These are phyloP conservation scores for Lepidonotus clava DNA, from an alignment of 2,888 invertebrate species.

Conservation along the genomic window DNA sequence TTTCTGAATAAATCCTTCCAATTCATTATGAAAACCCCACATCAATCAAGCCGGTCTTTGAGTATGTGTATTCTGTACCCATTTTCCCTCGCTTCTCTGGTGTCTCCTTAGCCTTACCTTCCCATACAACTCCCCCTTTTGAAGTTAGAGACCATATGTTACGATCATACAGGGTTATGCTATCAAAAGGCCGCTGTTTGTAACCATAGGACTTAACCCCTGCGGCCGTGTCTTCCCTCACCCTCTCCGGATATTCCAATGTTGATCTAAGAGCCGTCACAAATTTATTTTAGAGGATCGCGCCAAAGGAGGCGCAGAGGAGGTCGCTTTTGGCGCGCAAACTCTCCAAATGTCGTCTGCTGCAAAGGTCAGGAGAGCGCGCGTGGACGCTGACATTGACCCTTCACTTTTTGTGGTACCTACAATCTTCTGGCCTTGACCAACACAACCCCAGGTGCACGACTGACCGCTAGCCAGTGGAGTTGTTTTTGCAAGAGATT, in stretches of 20 bases:
- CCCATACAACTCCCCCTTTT: background rate
- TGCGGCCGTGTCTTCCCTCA: background rate
- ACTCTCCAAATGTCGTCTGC: conserved; percentile 16
- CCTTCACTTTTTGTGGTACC: background rate
- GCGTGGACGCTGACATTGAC: conserved; percentile 1
- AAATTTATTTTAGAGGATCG: background rate
- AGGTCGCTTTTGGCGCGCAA: background rate
- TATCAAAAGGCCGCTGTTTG: conserved; percentile 14
- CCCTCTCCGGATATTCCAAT: background rate
- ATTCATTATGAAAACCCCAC: too few species aligned
- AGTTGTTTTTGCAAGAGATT: conserved; percentile 11
- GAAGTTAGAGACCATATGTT: conserved; percentile 31
- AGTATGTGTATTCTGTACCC: background rate
- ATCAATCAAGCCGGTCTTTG: too few species aligned
- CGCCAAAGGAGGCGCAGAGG: background rate
- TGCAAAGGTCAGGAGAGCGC: background rate
- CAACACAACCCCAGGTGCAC: background rate
- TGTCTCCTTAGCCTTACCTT: background rate
- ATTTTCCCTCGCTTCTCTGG: conserved; percentile 21
- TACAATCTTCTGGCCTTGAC: background rate
- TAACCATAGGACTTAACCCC: background rate
- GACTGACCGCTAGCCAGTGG: too few species aligned
- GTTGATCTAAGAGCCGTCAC: background rate
- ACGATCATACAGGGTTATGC: background rate
- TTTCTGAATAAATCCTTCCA: too few species aligned